phyloP scores from a whole-genome alignment of 2,113 vertebrate genomes.

The Eclectus roratus region DNA sequence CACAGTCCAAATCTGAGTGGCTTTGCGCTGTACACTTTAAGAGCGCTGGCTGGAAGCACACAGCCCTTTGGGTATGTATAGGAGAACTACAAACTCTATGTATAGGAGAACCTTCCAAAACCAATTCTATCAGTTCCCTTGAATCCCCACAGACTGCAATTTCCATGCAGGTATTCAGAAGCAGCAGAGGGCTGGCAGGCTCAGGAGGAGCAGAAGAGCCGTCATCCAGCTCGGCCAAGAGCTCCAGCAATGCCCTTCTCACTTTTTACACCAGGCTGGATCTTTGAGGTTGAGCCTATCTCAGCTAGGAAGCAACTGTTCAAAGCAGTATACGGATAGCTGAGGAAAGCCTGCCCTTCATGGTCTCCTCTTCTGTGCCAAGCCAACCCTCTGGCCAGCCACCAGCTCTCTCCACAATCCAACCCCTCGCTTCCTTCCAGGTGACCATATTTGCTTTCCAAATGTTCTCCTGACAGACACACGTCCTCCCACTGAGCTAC shows the following conservation, averaged over 20 bases:
- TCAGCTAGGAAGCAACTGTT: background rate
- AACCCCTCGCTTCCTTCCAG: background rate
- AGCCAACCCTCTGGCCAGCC: background rate
- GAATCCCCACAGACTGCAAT: fast-evolving
- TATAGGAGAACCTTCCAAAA: background rate
- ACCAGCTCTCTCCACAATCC: background rate
- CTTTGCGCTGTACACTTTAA: fast-evolving
- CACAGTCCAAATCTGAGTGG: background rate
- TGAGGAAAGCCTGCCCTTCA: background rate
- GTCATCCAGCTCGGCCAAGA: background rate
- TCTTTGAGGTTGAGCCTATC: background rate
- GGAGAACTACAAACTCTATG: fast-evolving
- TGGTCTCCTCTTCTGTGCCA: background rate
- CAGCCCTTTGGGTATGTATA: fast-evolving
- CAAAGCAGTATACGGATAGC: background rate
- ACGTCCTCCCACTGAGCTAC: background rate
- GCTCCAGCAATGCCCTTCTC: background rate
- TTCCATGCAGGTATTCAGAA: background rate
- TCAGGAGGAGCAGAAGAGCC: background rate
- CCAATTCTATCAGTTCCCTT: background rate
- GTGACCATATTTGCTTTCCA: background rate
- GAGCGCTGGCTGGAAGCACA: fast-evolving
- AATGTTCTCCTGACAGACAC: background rate
- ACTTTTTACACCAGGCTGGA: fast-evolving
- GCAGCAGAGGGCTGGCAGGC: background rate